Percentiles rank a stretch among this genome's conserved stretches.
Conservation (phyloP, 2,113 vertebrate species). For the Stomatorhinus ivindoensis region DNA sequence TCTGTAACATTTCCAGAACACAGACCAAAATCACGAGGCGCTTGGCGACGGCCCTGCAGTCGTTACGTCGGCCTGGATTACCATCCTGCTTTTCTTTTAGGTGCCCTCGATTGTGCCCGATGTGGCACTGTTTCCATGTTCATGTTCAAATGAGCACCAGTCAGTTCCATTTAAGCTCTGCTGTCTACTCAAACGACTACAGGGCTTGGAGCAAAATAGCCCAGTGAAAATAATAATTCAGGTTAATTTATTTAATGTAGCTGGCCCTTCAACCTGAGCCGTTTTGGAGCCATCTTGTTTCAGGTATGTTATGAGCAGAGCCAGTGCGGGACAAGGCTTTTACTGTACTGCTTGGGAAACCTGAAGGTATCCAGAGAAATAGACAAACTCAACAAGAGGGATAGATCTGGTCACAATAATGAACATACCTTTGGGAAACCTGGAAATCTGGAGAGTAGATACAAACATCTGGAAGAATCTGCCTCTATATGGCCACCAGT, state of each 20-base stretch:
- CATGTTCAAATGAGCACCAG: background rate
- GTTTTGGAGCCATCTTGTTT: background rate
- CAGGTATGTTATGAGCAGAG: background rate
- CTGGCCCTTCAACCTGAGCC: background rate
- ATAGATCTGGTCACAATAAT: background rate
- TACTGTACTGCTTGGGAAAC: background rate
- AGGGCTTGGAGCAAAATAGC: background rate
- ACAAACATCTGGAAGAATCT: background rate
- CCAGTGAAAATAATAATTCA: background rate
- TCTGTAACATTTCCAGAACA: background rate
- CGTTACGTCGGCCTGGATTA: background rate
- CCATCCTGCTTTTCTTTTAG: background rate
- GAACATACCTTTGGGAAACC: background rate
- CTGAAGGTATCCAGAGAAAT: background rate
- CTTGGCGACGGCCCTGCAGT: background rate
- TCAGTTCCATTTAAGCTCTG: background rate
- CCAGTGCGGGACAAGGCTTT: background rate
- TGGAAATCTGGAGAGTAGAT: background rate
- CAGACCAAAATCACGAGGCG: background rate
- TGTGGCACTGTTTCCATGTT: background rate
- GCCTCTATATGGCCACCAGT: background rate
- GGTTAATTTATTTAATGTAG: background rate
- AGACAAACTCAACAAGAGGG: background rate
- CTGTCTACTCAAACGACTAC: background rate
- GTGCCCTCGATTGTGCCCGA: background rate